Conservation (phyloP, 2,888 invertebrate species). For the Drosophila flavopinicola region DNA sequence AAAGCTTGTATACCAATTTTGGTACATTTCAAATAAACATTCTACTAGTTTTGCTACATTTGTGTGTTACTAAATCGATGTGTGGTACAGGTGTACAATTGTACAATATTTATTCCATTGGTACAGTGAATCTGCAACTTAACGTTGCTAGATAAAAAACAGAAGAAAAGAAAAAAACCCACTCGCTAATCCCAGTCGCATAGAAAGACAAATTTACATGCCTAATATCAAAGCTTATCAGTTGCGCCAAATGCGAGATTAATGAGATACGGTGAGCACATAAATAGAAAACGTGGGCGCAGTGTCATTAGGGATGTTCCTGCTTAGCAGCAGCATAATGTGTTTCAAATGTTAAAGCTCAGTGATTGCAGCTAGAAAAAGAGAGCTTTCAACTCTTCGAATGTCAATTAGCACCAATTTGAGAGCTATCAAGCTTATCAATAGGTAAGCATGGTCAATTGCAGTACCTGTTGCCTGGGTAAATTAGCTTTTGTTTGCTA, state of each 20-base stretch:
- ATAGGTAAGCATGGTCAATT: constrained; percentile 8
- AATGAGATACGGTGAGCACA: neutral
- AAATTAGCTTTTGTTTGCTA: constrained; percentile 32
- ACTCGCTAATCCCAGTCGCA: neutral
- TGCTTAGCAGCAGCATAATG: neutral
- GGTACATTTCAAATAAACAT: no score
- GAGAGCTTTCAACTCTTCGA: constrained; percentile 15
- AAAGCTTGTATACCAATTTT: no score
- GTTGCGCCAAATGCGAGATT: constrained; percentile 20
- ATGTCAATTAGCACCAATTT: constrained; percentile 14
- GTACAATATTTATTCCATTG: no score
- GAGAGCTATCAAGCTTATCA: constrained; percentile 9
- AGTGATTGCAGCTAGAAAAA: no score
- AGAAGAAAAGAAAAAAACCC: no score
- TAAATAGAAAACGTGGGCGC: constrained; percentile 1
- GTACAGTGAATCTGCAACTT: no score
- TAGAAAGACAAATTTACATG: neutral
- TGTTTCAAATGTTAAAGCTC: neutral
- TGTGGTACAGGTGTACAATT: no score
- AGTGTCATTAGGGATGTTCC: constrained; percentile 13
- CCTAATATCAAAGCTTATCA: constrained; percentile 11
- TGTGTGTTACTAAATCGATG: no score
- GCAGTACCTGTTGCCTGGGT: constrained; percentile 23
- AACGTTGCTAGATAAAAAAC: no score
- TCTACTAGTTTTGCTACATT: no score